Percentiles rank a stretch among this genome's conserved stretches.
phyloP scores from a whole-genome alignment of 2,113 vertebrate genomes.

The Azemiops feae region DNA sequence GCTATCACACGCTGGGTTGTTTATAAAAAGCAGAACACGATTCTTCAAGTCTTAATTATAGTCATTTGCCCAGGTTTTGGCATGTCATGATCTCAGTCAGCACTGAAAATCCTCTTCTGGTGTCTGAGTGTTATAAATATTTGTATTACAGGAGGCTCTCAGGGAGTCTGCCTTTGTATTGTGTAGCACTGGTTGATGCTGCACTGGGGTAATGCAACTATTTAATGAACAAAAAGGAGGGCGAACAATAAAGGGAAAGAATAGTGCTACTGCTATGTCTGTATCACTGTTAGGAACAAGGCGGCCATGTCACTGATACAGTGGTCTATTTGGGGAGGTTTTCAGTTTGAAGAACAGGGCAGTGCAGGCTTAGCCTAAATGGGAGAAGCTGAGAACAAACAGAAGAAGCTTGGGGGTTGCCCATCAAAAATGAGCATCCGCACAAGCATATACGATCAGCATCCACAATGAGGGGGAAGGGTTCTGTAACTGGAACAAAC shows the following conservation, averaged over 20 bases:
- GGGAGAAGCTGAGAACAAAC: not conserved
- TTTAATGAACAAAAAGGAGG: not conserved
- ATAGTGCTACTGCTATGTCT: too few relatives aligned
- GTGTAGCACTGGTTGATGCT: not conserved
- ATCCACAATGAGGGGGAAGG: not conserved
- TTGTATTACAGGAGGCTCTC: constrained; percentile 3
- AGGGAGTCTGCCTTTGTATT: not conserved
- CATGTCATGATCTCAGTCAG: not conserved
- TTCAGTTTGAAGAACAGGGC: not conserved
- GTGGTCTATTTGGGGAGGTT: not conserved
- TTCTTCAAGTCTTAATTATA: constrained; percentile 52
- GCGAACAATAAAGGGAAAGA: not conserved
- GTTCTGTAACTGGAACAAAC: too few relatives aligned
- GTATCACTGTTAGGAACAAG: not conserved
- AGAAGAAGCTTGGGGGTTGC: not conserved
- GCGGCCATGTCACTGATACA: not conserved
- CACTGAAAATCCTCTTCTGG: not conserved
- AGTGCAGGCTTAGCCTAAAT: not conserved
- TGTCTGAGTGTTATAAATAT: not conserved
- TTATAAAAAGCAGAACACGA: constrained; percentile 32
- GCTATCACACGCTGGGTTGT: constrained; percentile 7
- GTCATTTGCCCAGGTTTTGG: constrained; percentile 17
- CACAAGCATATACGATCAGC: not conserved
- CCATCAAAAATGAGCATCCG: not conserved
- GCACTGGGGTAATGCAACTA: not conserved